These are phyloP conservation scores for Melanostigma gelatinosum DNA, from an alignment of 2,113 vertebrate species.

Conservation along the genomic window DNA sequence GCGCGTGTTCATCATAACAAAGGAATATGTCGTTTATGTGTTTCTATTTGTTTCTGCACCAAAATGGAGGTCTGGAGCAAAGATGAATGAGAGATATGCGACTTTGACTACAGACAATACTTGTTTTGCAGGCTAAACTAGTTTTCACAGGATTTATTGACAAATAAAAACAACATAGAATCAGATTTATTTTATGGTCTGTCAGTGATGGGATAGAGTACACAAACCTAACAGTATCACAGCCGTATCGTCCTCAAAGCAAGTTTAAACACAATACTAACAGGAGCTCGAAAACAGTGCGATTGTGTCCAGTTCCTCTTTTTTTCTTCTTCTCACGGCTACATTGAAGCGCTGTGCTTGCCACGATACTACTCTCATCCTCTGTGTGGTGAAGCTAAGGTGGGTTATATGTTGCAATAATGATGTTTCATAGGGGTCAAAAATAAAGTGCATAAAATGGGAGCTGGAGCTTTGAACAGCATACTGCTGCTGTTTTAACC, in stretches of 20 bases:
- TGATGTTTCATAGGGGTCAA: not conserved
- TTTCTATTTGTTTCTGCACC: too few species aligned
- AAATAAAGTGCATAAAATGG: not conserved
- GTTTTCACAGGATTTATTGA: too few species aligned
- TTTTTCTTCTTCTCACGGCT: constrained; percentile 31
- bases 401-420: constrained; percentile 10
- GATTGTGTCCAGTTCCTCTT: not conserved
- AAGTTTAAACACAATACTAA: constrained; percentile 27
- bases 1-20: too few species aligned
- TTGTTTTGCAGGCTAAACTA: too few species aligned
- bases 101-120: too few species aligned
- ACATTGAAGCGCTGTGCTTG: constrained; percentile 12
- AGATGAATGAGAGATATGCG: too few species aligned
- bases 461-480: constrained; percentile 9
- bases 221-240: not conserved
- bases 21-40: too few species aligned
- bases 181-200: not conserved
- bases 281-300: not conserved
- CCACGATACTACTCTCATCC: constrained; percentile 36
- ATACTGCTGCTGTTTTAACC: constrained; percentile 21
- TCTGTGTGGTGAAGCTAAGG: constrained; percentile 34
- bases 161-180: not conserved
- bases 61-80: too few species aligned
- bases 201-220: not conserved
- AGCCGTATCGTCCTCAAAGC: constrained; percentile 22